Conservation (phyloP, 2,888 invertebrate species). For the Fragum fragum region DNA sequence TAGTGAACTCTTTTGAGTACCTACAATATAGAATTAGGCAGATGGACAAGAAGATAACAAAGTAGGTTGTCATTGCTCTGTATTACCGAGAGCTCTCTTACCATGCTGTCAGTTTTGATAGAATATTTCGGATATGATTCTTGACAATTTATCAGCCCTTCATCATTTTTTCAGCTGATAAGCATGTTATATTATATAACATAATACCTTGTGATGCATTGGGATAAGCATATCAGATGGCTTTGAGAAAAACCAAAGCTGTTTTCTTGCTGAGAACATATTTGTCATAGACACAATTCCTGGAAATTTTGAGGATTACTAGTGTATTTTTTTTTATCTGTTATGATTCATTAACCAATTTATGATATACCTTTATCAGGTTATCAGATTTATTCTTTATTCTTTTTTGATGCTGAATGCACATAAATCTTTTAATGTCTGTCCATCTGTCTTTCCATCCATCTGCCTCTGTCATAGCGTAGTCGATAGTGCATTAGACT, state of each 20-base stretch:
- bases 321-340: too few species aligned
- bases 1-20: too few species aligned
- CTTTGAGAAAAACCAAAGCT: constrained; percentile 35
- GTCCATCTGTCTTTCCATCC: too few species aligned
- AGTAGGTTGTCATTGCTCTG: too few species aligned
- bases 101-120: constrained; percentile 1
- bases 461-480: too few species aligned
- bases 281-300: constrained; percentile 22
- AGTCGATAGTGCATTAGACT: too few species aligned
- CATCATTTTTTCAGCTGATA: constrained; percentile 31
- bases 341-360: neutral
- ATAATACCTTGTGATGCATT: constrained; percentile 31
- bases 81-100: neutral
- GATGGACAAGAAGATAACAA: too few species aligned
- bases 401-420: too few species aligned
- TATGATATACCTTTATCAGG: neutral
- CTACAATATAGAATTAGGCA: too few species aligned
- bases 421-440: too few species aligned
- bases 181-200: constrained; percentile 37
- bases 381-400: neutral
- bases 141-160: constrained; percentile 13
- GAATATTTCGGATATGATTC: constrained; percentile 14
- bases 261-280: constrained; percentile 8
- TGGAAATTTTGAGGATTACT: neutral
- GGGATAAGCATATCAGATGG: constrained; percentile 29